Conservation (phyloP, 2,888 invertebrate genomes). For the Nymphalis polychloros region DNA sequence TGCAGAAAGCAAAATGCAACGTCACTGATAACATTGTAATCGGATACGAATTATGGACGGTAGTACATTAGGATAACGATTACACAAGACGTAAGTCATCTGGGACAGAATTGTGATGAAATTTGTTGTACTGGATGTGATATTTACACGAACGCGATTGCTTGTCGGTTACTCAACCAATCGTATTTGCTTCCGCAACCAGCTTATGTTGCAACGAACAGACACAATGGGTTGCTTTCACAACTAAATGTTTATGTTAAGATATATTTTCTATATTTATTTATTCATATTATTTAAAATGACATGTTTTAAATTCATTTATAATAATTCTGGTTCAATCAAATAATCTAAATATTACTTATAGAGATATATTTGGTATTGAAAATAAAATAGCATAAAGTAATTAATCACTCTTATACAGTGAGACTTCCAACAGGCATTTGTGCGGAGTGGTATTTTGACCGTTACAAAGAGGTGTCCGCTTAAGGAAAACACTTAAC, state of each 20-base stretch:
- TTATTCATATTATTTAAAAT: not conserved
- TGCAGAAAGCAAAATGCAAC: not conserved
- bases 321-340: too few species aligned
- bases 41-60: not conserved
- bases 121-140: constrained; percentile 28
- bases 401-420: too few species aligned
- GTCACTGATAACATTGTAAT: constrained; percentile 22
- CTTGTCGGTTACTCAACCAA: constrained; percentile 42
- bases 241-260: constrained; percentile 32
- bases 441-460: too few species aligned
- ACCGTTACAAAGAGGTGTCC: too few species aligned
- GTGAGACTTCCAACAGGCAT: too few species aligned
- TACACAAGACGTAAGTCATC: constrained; percentile 30
- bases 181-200: constrained; percentile 44
- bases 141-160: constrained; percentile 35
- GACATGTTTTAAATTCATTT: too few species aligned
- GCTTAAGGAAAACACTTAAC: too few species aligned
- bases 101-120: constrained; percentile 28
- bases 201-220: constrained; percentile 39
- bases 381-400: too few species aligned
- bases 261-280: constrained; percentile 6
- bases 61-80: constrained; percentile 15
- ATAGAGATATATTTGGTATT: too few species aligned
- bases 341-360: too few species aligned
- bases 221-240: constrained; percentile 30